Conservation (phyloP, 2,797 vertebrate genomes). For the Mormyrops boulengeri region DNA sequence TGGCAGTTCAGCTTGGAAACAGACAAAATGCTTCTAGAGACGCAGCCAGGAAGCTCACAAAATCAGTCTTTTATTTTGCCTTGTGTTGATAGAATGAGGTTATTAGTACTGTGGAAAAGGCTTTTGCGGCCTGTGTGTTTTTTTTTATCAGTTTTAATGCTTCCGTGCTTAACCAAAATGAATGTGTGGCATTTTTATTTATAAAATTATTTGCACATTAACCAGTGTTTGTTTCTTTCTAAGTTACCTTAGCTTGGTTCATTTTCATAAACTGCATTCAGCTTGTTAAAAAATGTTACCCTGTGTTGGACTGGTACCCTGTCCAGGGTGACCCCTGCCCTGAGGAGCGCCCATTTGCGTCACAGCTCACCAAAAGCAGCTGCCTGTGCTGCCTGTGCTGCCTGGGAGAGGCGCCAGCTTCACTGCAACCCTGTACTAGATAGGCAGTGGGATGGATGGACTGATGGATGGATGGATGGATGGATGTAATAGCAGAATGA, state of each 20-base stretch:
- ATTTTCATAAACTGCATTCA: not conserved
- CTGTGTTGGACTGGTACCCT: not conserved
- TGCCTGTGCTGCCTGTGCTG: not conserved
- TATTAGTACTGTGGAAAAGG: not conserved
- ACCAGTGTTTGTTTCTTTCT: not conserved
- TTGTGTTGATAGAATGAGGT: not conserved
- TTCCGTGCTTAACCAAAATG: not conserved
- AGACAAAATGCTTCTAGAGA: not conserved
- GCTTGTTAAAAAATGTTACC: not conserved
- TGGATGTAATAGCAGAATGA: not conserved
- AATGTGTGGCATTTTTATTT: not conserved
- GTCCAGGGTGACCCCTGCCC: not conserved
- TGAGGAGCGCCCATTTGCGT: not conserved
- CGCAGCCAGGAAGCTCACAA: not conserved
- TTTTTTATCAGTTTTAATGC: not conserved
- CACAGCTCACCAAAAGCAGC: not conserved
- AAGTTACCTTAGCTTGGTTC: not conserved
- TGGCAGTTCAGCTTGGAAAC: not conserved
- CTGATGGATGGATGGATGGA: not conserved
- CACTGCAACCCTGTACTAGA: not conserved
- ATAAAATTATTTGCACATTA: not conserved
- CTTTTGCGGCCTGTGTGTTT: not conserved
- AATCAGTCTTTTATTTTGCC: not conserved
- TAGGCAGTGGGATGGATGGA: not conserved
- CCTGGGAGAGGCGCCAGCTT: not conserved